Conservation (phyloP, 2,113 vertebrate species). For the Megalops atlanticus region DNA sequence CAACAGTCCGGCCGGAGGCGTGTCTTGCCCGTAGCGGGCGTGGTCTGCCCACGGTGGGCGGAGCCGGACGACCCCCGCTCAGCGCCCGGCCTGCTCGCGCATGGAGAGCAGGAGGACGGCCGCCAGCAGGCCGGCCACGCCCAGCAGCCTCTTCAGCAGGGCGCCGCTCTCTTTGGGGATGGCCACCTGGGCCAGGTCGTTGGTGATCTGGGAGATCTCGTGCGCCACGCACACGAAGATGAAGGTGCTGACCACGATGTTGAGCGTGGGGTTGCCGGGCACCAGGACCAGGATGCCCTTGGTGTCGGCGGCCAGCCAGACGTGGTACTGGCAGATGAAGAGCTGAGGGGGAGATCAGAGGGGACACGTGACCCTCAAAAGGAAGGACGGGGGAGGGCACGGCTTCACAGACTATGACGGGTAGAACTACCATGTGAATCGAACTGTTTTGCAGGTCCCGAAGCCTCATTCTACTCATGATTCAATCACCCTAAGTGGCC, state of each 20-base stretch:
- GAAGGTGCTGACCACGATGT: conserved; percentile 93
- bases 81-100: conserved; percentile 37
- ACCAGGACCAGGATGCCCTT: conserved; percentile 94
- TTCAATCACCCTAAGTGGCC: not conserved
- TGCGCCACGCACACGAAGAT: conserved; percentile 98
- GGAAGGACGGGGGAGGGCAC: not conserved
- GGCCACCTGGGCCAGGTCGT: conserved; percentile 89
- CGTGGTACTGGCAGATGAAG: conserved; percentile 98
- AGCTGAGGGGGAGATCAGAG: conserved; percentile 72
- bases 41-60: not conserved
- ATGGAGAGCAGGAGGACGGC: conserved; percentile 76
- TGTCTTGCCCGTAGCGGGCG: not conserved
- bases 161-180: conserved; percentile 89
- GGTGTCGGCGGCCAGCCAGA: conserved; percentile 97
- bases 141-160: conserved; percentile 82
- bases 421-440: too few species aligned
- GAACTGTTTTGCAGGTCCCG: too few species aligned
- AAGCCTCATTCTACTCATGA: too few species aligned
- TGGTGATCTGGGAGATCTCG: conserved; percentile 95
- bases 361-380: not conserved
- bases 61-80: conserved; percentile 24
- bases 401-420: too few species aligned
- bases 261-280: conserved; percentile 88
- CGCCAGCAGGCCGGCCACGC: conserved; percentile 68
- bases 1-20: not conserved